Percentiles rank a stretch among this genome's conserved stretches.
Evolutionary conservation across 2,888 invertebrate species (phyloP).

Genomic region (Pelosia muscerda): DNA sequence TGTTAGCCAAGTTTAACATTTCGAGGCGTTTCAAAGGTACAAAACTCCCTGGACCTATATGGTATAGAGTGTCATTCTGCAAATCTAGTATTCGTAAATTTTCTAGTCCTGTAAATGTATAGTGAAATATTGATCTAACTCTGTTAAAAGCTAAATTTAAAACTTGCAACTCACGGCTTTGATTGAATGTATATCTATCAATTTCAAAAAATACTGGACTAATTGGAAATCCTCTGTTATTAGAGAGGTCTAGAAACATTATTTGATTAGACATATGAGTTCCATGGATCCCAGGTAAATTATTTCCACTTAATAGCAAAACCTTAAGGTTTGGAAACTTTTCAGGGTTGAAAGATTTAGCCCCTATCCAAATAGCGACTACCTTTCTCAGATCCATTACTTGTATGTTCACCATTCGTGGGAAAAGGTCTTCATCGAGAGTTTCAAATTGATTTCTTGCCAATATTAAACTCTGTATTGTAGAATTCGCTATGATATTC

Average conservation of each 20-base stretch:
- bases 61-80: slow-evolving; percentile 83
- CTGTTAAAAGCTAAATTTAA: slow-evolving; percentile 86
- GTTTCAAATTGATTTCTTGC: slow-evolving; percentile 87
- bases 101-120: slow-evolving; percentile 82
- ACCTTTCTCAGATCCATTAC: slow-evolving; percentile 86
- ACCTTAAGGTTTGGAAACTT: slow-evolving; percentile 84
- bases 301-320: slow-evolving; percentile 83
- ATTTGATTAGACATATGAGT: slow-evolving; percentile 81
- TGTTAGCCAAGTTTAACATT: slow-evolving; percentile 85
- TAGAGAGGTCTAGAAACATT: slow-evolving; percentile 82
- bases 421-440: slow-evolving; percentile 82
- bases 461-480: slow-evolving; percentile 79
- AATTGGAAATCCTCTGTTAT: slow-evolving; percentile 76
- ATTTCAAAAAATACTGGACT: slow-evolving; percentile 83
- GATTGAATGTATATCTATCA: slow-evolving; percentile 78
- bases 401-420: slow-evolving; percentile 84
- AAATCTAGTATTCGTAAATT: slow-evolving; percentile 81
- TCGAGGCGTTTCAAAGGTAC: slow-evolving; percentile 73
- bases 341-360: slow-evolving; percentile 76
- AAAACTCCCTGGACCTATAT: slow-evolving; percentile 82
- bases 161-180: slow-evolving; percentile 77
- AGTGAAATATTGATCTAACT: slow-evolving; percentile 81
- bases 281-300: slow-evolving; percentile 82
- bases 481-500: slow-evolving; percentile 81
- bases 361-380: slow-evolving; percentile 76